A percentile compares a stretch with the other conserved stretches of the same genome.
Conservation (phyloP, 2,113 vertebrate species). For the Entomyzon cyanotis region DNA sequence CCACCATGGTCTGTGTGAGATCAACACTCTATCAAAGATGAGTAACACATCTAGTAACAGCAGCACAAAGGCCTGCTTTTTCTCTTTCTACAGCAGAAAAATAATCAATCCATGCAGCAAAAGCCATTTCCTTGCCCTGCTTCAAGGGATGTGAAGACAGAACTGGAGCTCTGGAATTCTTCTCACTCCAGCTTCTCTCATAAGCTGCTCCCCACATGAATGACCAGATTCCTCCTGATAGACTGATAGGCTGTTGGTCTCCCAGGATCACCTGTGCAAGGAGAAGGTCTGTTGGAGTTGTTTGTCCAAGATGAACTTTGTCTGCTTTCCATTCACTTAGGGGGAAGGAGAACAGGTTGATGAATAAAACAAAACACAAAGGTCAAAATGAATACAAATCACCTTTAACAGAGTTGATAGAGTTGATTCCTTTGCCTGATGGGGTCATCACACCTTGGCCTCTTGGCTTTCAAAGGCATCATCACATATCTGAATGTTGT, state of each 20-base stretch:
- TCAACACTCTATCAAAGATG: not conserved
- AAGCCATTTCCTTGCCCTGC: not conserved
- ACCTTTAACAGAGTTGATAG: not conserved
- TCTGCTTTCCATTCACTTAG: not conserved
- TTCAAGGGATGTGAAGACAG: not conserved
- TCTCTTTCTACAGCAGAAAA: not conserved
- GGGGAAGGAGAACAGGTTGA: not conserved
- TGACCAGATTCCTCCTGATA: not conserved
- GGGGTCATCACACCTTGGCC: not conserved
- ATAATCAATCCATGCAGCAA: not conserved
- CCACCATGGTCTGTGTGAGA: not conserved
- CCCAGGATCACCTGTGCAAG: not conserved
- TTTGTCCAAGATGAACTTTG: not conserved
- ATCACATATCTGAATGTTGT: not conserved
- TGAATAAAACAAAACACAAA: not conserved
- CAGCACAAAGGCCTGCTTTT: not conserved
- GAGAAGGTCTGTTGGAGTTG: not conserved
- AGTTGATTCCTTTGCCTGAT: not conserved
- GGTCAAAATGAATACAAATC: slow-evolving; percentile 14
- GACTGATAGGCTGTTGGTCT: not conserved
- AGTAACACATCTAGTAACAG: not conserved
- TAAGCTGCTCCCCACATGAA: not conserved
- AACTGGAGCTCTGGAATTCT: not conserved
- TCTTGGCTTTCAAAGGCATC: not conserved
- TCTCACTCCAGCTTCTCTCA: not conserved